phyloP scores from a whole-genome alignment of 2,113 vertebrate genomes.

The Lagopus leucura region DNA sequence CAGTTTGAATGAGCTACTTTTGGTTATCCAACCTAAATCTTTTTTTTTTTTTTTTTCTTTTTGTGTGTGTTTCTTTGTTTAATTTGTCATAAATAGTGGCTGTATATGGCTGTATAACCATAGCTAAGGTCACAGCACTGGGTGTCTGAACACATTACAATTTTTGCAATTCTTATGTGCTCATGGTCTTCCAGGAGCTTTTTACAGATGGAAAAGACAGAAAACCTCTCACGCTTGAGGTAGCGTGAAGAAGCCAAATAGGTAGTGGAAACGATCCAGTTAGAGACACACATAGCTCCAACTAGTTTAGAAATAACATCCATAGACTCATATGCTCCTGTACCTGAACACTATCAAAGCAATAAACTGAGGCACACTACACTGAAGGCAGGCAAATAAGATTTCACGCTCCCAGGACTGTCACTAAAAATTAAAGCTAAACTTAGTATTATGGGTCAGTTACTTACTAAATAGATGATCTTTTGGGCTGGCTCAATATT shows the following conservation, averaged over 20 bases:
- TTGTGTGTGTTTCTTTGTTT: background rate
- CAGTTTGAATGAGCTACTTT: background rate
- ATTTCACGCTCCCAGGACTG: background rate
- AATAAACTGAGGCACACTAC: background rate
- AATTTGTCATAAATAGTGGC: background rate
- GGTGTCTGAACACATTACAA: background rate
- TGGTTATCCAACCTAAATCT: background rate
- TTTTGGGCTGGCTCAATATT: background rate
- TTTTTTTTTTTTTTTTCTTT: background rate
- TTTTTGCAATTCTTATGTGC: background rate
- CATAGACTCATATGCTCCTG: accelerated
- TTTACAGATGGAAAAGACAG: background rate
- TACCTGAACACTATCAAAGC: background rate
- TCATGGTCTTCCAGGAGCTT: background rate
- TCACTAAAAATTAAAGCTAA: background rate
- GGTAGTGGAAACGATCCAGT: background rate
- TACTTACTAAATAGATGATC: background rate
- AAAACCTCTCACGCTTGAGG: background rate
- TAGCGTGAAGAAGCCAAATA: background rate
- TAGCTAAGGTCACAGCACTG: accelerated
- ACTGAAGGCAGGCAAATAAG: background rate
- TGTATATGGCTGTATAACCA: background rate
- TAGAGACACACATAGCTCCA: background rate
- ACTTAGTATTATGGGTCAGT: background rate
- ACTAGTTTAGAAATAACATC: background rate